Conservation (phyloP, 2,113 vertebrate genomes). For the Eublepharis macularius region DNA sequence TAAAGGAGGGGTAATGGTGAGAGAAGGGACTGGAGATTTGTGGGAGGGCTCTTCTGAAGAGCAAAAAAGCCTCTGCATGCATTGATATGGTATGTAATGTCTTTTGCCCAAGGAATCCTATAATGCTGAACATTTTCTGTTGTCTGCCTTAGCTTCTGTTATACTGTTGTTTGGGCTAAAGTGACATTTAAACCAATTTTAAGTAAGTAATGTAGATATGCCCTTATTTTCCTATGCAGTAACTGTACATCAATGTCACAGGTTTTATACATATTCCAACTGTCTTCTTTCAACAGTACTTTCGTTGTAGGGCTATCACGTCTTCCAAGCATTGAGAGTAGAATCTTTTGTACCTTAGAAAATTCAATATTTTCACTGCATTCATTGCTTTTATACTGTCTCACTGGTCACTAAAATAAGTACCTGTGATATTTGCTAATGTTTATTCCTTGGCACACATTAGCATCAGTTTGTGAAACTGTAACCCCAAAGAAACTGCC, state of each 20-base stretch:
- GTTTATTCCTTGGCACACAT: not conserved
- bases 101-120: not conserved
- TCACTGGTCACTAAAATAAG: too few relatives aligned
- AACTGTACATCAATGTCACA: not conserved
- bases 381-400: not conserved
- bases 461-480: not conserved
- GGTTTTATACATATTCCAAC: not conserved
- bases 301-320: not conserved
- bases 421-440: too few relatives aligned
- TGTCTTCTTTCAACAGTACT: not conserved
- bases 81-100: too few relatives aligned
- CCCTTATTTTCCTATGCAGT: not conserved
- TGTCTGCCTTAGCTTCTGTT: not conserved
- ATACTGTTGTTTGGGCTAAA: not conserved
- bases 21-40: too few relatives aligned
- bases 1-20: too few relatives aligned
- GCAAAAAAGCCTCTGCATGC: too few relatives aligned
- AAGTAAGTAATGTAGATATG: not conserved
- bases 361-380: too few relatives aligned
- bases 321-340: not conserved
- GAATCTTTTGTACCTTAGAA: not conserved
- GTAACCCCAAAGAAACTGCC: conserved; percentile 21
- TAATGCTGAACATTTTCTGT: not conserved
- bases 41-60: too few relatives aligned
- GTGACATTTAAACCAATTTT: not conserved